These are phyloP conservation scores for Epirrhoe alternata DNA, from an alignment of 2,888 invertebrate genomes.

Conservation along the genomic window DNA sequence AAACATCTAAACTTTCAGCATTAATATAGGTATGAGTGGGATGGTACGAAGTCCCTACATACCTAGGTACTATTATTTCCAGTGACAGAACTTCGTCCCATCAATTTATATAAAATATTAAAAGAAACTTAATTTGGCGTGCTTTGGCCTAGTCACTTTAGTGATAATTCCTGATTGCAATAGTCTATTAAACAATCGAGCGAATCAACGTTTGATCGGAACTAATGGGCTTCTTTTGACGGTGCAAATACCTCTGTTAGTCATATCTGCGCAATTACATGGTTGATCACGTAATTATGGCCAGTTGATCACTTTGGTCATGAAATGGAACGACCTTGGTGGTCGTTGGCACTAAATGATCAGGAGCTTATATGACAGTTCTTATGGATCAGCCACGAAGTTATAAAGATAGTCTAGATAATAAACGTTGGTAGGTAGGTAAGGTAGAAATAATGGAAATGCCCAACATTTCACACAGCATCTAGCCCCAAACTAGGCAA, in stretches of 20 bases:
- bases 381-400: too few relatives aligned
- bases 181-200: conserved; percentile 22
- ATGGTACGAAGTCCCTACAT: too few relatives aligned
- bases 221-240: conserved; percentile 12
- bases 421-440: too few relatives aligned
- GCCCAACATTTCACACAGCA: too few relatives aligned
- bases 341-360: conserved; percentile 66
- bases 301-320: conserved; percentile 46
- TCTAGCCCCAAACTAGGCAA: too few relatives aligned
- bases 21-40: too few relatives aligned
- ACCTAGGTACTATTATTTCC: too few relatives aligned
- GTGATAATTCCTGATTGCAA: conserved; percentile 9
- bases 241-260: conserved; percentile 40
- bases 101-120: background rate
- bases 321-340: conserved; percentile 61
- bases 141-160: background rate
- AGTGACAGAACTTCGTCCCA: background rate
- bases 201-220: conserved; percentile 12
- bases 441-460: too few relatives aligned
- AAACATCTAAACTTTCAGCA: too few relatives aligned
- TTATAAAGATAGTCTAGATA: too few relatives aligned
- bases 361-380: conserved; percentile 42
- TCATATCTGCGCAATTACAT: conserved; percentile 43
- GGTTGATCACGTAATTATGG: conserved; percentile 30
- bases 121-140: background rate